Evolutionary conservation across 2,113 vertebrate species (phyloP).

Genomic region (Neogale vison): DNA sequence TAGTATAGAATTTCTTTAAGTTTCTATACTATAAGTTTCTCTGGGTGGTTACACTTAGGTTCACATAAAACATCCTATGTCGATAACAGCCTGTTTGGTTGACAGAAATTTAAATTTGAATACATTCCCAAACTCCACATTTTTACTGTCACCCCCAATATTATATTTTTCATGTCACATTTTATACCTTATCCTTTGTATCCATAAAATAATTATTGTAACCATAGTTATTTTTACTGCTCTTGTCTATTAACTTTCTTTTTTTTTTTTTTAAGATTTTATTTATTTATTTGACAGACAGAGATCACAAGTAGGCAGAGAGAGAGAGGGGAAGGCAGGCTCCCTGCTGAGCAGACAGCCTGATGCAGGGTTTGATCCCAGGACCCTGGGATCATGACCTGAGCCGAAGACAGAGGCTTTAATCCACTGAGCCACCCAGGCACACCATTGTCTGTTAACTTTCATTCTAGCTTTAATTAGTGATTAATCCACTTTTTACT

Average conservation of each 20-base stretch:
- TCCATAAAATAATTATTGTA: not conserved
- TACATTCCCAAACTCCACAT: not conserved
- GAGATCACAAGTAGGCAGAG: no score
- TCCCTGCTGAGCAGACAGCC: no score
- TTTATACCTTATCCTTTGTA: not conserved
- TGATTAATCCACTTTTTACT: not conserved
- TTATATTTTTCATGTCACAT: not conserved
- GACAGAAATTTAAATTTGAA: not conserved
- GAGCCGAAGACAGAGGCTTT: no score
- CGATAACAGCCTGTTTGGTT: not conserved
- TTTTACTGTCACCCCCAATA: not conserved
- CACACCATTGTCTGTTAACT: not conserved
- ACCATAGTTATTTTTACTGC: not conserved
- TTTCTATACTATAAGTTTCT: not conserved
- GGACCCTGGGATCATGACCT: no score
- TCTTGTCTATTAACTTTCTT: not conserved
- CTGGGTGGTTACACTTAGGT: not conserved
- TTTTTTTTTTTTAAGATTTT: no score
- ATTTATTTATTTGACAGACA: no score
- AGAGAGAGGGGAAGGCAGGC: no score
- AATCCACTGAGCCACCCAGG: no score
- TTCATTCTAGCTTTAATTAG: not conserved
- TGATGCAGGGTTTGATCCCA: no score
- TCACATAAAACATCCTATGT: not conserved
- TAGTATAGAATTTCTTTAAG: no score